A percentile compares a stretch with the other conserved stretches of the same genome.
These are phyloP conservation scores for Callaeas wilsoni DNA, from an alignment of 2,113 vertebrate species.

Conservation along the genomic window DNA sequence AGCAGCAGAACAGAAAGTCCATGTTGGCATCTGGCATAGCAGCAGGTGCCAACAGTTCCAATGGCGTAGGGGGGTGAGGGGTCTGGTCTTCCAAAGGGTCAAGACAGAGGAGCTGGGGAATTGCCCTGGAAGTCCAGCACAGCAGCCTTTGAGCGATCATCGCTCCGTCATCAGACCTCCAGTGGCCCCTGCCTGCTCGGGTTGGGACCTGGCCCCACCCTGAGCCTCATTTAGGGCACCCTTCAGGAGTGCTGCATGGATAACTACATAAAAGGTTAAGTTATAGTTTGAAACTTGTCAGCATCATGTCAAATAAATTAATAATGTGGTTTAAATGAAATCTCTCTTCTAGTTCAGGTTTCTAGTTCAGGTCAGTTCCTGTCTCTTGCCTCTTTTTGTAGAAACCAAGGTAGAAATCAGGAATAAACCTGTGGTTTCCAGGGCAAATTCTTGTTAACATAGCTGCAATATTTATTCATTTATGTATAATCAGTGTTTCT, in stretches of 20 bases:
- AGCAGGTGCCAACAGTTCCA: background rate
- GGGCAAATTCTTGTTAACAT: background rate
- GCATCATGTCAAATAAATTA: background rate
- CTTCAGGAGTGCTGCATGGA: background rate
- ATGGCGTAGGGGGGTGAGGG: accelerated
- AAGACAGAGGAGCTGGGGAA: background rate
- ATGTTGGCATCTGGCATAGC: background rate
- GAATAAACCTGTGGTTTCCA: background rate
- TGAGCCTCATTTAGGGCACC: background rate
- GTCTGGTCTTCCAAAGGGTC: background rate
- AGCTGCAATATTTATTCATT: background rate
- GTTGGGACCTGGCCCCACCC: background rate
- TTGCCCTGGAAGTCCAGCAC: background rate
- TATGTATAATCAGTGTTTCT: background rate
- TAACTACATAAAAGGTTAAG: background rate
- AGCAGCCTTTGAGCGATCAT: background rate
- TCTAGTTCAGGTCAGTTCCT: background rate
- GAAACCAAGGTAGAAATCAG: background rate
- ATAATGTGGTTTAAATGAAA: background rate
- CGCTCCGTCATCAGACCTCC: background rate
- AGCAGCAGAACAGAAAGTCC: background rate
- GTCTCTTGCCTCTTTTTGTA: background rate
- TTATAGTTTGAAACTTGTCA: background rate
- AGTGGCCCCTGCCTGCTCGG: accelerated
- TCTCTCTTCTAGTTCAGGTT: background rate